phyloP scores from a whole-genome alignment of 2,797 vertebrate genomes.

The Periophthalmus magnuspinnatus region DNA sequence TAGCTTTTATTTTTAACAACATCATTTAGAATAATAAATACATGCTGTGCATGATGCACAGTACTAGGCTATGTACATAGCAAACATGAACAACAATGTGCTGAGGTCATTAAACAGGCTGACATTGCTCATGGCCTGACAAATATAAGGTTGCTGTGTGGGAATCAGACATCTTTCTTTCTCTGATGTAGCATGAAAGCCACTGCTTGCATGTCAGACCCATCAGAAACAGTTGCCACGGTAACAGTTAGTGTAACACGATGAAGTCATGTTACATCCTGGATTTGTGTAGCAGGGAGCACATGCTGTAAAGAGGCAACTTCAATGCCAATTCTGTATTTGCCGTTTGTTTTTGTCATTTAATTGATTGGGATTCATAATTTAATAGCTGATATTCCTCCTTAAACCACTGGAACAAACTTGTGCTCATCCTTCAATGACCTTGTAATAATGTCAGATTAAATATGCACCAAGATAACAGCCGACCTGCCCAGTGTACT shows the following conservation, averaged over 20 bases:
- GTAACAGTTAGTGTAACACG: constrained; percentile 36
- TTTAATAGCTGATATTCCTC: neutral
- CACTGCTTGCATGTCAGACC: constrained; percentile 8
- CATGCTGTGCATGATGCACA: neutral
- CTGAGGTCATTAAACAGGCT: neutral
- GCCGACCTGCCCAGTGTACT: neutral
- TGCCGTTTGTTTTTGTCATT: neutral
- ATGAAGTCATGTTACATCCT: constrained; percentile 34
- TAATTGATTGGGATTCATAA: neutral
- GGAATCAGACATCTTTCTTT: neutral
- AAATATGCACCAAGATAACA: neutral
- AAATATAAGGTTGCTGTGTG: constrained; percentile 13
- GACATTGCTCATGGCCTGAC: neutral
- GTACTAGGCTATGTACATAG: neutral
- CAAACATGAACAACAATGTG: constrained; percentile 5
- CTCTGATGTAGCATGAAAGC: constrained; percentile 31
- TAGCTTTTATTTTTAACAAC: neutral
- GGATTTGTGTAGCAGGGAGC: neutral
- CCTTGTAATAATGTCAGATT: constrained; percentile 5
- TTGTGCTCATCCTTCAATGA: neutral
- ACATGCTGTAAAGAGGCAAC: neutral
- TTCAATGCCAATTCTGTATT: neutral
- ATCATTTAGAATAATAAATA: too few relatives aligned
- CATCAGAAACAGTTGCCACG: constrained; percentile 48
- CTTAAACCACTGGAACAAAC: neutral